Percentiles rank a stretch among this genome's conserved stretches.
These are phyloP conservation scores for Agrochola litura DNA, from an alignment of 2,888 invertebrate species.

Conservation along the genomic window DNA sequence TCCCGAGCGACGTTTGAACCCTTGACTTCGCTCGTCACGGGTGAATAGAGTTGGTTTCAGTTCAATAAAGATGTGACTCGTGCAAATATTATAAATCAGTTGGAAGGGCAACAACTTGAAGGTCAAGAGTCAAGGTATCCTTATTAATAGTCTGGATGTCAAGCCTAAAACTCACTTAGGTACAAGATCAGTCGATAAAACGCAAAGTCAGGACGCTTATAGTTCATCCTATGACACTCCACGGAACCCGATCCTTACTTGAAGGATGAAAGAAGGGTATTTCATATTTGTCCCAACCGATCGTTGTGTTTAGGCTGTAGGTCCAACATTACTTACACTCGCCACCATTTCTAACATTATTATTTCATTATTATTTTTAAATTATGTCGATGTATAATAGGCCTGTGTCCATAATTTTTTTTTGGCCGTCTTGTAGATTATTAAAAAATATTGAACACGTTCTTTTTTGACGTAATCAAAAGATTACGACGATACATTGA, in stretches of 20 bases:
- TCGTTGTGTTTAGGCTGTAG: background rate
- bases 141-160: background rate
- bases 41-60: constrained; percentile 28
- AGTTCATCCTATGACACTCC: background rate
- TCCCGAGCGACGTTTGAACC: constrained; percentile 24
- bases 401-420: too few species aligned
- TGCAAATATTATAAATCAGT: constrained; percentile 41
- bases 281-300: background rate
- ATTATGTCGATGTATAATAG: too few species aligned
- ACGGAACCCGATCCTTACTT: background rate
- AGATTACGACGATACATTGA: too few species aligned
- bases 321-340: background rate
- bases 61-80: constrained; percentile 33
- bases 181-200: constrained; percentile 5
- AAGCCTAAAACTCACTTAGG: background rate
- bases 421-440: too few species aligned
- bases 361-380: too few species aligned
- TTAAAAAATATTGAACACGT: too few species aligned
- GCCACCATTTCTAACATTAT: background rate
- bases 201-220: too few species aligned
- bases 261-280: background rate
- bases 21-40: constrained; percentile 58
- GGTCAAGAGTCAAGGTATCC: background rate
- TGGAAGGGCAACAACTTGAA: background rate
- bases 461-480: too few species aligned